Evolutionary conservation across 1,140 invertebrate genomes (phyloP), one percentile per base, ranked within the genome.

Genomic region (Anoplophora glabripennis): DNA sequence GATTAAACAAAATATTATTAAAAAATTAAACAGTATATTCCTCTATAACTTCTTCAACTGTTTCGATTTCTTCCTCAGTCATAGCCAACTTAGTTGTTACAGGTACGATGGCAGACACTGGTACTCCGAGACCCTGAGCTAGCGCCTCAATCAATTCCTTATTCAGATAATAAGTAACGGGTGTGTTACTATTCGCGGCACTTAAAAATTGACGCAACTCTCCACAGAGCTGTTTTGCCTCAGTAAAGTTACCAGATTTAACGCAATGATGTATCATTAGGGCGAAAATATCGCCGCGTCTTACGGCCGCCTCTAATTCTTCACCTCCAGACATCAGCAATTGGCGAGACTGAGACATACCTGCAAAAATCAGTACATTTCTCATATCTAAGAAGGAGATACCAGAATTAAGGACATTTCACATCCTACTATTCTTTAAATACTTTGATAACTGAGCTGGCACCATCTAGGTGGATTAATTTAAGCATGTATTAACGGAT

Each of bases 291-390:
- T 83, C 81, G 5, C 81, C 81, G 12, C 78, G 72, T 37, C 81
- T 73, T 10, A 82, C 77, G 0, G 80, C 78, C 47, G 78, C 75
- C 51, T 85, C 81, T 36, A 82, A 66, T 56, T 81, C 76, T 14
- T 74, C 48, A 14, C 77, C 78, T 38, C 77, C 75, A 5, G 76
- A 72, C 49, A 78, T 76, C 5, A 87, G 60, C 12, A 87, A 68
- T 58, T 82, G 78, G 38, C 79, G 78, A 53, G 83, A 82, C 53
- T 84, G 80, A 45, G 71, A 73, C 63, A 86, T 72, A 7, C 80
- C 84, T 53, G 70, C n/a, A 55, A 64, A 64, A 46, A 46, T n/a
- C 44, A 46, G 57, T 38, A 42, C 36, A 42, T 3, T 28, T 28
- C 21, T 28, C 21, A 28, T 28, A 28, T 28, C 21, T 2, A 28